Percentiles rank a stretch among this genome's conserved stretches.
Conservation (phyloP, 2,113 vertebrate genomes). For the Zeus faber region DNA sequence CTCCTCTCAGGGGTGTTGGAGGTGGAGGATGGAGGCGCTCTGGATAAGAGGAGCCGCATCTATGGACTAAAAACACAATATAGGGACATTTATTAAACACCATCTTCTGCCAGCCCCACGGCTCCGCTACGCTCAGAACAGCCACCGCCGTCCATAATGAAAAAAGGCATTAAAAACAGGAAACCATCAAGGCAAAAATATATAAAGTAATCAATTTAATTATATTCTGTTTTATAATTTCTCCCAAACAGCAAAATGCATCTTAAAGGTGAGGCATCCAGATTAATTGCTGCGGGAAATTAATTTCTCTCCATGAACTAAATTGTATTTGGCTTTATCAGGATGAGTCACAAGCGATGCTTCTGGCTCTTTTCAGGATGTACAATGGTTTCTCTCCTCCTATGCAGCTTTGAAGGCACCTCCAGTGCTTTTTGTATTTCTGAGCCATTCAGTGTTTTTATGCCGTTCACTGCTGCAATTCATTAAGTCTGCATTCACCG, state of each 20-base stretch:
- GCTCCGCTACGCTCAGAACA: constrained; percentile 43
- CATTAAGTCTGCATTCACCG: too few relatives aligned
- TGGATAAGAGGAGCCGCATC: constrained; percentile 39
- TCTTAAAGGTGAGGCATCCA: constrained; percentile 62
- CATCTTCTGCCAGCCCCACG: constrained; percentile 30
- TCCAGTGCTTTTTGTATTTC: too few relatives aligned
- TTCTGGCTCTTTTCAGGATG: constrained; percentile 19
- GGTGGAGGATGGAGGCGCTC: constrained; percentile 34
- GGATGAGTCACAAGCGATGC: constrained; percentile 48
- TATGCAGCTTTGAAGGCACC: too few relatives aligned
- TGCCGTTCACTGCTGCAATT: too few relatives aligned
- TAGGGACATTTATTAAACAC: constrained; percentile 62
- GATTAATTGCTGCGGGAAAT: constrained; percentile 64
- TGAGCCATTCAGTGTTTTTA: too few relatives aligned
- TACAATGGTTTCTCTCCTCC: neutral
- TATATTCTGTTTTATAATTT: constrained; percentile 69
- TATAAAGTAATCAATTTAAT: constrained; percentile 69
- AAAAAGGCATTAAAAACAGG: constrained; percentile 52
- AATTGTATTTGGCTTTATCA: constrained; percentile 63
- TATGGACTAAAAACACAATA: constrained; percentile 57
- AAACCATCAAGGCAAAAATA: constrained; percentile 57
- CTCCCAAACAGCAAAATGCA: constrained; percentile 50
- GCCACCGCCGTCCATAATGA: constrained; percentile 45
- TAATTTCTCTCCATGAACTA: constrained; percentile 64
- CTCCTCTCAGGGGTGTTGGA: constrained; percentile 32